A percentile compares a stretch with the other conserved stretches of the same genome.
phyloP scores from a whole-genome alignment of 2,113 vertebrate species.

The Apistogramma diplotaenia region DNA sequence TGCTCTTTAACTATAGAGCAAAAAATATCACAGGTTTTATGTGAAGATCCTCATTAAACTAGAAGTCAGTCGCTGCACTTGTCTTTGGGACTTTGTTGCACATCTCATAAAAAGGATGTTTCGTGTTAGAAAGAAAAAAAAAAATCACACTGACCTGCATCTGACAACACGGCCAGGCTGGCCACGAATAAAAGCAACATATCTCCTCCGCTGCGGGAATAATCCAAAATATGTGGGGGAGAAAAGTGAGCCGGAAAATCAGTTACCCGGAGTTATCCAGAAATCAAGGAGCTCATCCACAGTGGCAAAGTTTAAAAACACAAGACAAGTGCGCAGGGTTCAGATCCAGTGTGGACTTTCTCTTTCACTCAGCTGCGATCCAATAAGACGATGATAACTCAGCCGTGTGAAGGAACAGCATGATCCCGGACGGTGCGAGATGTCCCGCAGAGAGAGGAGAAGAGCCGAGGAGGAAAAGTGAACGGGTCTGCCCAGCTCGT shows the following conservation, averaged over 20 bases:
- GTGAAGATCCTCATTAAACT: background rate
- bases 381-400: conserved; percentile 34
- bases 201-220: background rate
- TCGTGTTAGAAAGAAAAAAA: too few relatives aligned
- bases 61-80: background rate
- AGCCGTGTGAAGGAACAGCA: conserved; percentile 23
- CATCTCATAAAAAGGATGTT: background rate
- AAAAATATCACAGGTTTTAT: background rate
- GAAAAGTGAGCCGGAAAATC: background rate
- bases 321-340: conserved; percentile 47
- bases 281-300: conserved; percentile 29
- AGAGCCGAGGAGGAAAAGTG: background rate
- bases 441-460: conserved; percentile 32
- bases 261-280: conserved; percentile 5
- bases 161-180: conserved; percentile 47
- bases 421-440: conserved; percentile 49
- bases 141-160: conserved; percentile 63
- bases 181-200: conserved; percentile 56
- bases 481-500: conserved; percentile 27
- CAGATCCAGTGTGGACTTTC: conserved; percentile 59
- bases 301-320: background rate
- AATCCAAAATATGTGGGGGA: conserved; percentile 13
- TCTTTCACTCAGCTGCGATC: conserved; percentile 66
- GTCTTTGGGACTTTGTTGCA: background rate
- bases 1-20: background rate